Percentiles rank a stretch among this genome's conserved stretches.
These are phyloP conservation scores for Volucella zonaria DNA, from an alignment of 2,888 invertebrate genomes.

Conservation along the genomic window DNA sequence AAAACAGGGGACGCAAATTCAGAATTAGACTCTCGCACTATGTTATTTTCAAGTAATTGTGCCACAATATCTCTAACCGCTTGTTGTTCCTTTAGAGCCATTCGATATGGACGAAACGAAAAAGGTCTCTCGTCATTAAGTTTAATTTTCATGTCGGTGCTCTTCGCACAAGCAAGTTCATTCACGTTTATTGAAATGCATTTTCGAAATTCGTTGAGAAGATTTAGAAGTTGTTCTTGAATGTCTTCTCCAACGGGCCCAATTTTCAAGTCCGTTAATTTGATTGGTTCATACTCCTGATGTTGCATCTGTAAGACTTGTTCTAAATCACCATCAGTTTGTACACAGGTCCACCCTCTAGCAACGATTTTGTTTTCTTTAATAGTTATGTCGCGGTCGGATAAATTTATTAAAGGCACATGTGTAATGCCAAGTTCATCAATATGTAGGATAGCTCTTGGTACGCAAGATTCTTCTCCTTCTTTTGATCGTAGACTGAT, in stretches of 20 bases:
- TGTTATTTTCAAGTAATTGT: conserved; percentile 68
- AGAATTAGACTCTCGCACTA: conserved; percentile 76
- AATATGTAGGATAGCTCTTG: conserved; percentile 21
- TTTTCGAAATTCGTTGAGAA: conserved; percentile 10
- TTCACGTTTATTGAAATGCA: conserved; percentile 25
- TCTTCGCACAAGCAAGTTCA: conserved; percentile 42
- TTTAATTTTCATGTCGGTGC: conserved; percentile 72
- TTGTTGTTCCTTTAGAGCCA: conserved; percentile 74
- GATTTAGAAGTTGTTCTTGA: neutral
- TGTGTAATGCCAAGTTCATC: conserved; percentile 18
- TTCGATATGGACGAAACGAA: conserved; percentile 75
- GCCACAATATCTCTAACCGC: conserved; percentile 72
- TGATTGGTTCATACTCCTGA: neutral
- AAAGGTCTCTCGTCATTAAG: conserved; percentile 73
- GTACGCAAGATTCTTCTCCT: conserved; percentile 25
- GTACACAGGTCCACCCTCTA: conserved; percentile 7
- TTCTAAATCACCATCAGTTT: neutral
- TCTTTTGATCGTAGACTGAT: conserved; percentile 10
- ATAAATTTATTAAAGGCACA: conserved; percentile 28
- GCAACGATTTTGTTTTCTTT: conserved; percentile 12
- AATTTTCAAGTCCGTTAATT: neutral
- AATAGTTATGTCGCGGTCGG: conserved; percentile 13
- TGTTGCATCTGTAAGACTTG: conserved; percentile 1
- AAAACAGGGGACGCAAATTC: conserved; percentile 70
- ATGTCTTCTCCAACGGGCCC: neutral